Conservation (phyloP, 2,113 vertebrate species). For the Sebastes fasciatus region DNA sequence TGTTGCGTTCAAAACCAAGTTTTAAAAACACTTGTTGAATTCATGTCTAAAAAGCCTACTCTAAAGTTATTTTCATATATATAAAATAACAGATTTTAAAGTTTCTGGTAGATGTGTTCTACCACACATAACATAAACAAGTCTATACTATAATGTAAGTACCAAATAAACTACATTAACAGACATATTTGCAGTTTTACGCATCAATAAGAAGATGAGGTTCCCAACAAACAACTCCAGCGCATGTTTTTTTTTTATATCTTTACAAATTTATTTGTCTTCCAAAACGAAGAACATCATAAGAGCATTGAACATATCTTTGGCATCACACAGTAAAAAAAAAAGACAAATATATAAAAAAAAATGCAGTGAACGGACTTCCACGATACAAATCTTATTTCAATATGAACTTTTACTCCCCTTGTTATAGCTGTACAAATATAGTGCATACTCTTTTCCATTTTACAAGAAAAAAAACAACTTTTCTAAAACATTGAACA, state of each 20-base stretch:
- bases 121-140: not conserved
- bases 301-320: conserved; percentile 92
- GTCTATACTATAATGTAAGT: accelerated
- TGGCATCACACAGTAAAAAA: conserved; percentile 90
- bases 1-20: not conserved
- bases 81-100: no score
- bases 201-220: not conserved
- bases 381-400: conserved; percentile 96
- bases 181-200: not conserved
- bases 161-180: not conserved
- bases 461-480: conserved; percentile 84
- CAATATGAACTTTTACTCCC: conserved; percentile 95
- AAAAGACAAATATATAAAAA: conserved; percentile 87
- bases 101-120: not conserved
- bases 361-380: conserved; percentile 92
- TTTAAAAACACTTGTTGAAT: conserved; percentile 13
- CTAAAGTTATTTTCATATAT: accelerated
- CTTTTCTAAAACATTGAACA: conserved; percentile 70
- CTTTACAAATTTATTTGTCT: conserved; percentile 92
- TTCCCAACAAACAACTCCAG: conserved; percentile 32
- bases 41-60: not conserved
- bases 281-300: conserved; percentile 92
- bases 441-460: conserved; percentile 90
- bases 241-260: conserved; percentile 52
- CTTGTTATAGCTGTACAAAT: conserved; percentile 91